Evolutionary conservation across 1,140 invertebrate species (phyloP), one percentile per base, ranked within the genome.

Genomic region (Drosophila kurseongensis): DNA sequence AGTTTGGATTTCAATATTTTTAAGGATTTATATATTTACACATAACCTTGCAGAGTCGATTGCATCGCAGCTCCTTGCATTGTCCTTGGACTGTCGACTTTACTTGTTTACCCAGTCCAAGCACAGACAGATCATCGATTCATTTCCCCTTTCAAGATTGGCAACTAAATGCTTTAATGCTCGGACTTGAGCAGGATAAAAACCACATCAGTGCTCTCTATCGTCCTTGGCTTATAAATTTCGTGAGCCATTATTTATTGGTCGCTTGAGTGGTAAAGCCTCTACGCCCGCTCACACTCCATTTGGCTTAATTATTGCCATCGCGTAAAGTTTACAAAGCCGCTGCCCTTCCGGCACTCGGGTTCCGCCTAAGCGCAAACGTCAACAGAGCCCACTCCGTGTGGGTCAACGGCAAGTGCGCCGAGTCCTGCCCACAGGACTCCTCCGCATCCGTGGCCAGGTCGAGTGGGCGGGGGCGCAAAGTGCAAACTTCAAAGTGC

Each of bases 401-500:
- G 44, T 82, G 66, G 83, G 75, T 76, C 83, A 72, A 72, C 61
- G 62, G 35, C 41, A 50, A 69, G 54, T 68, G 59, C 59, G 50
- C 55, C 40, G 16, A 61, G 48, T 36, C 38, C 63, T 36, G 63
- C 40, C 57, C 50, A 36, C 13, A 40, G 55, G 56, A 51, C 45
- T 44, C 12, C 5, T 27, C 2, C 12, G 23, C 4, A 8, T n/a
- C 23, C 47, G 13, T n/a, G 1, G 1, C 23, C 45, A 27, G 45
- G 18, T 38, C 57, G 5, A 41, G 27, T 40, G 56, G 41, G 10
- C 36, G 78, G 83, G 71, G 71, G 59, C 78, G 79, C 65, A 77
- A 79, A 88, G 84, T 86, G 84, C 84, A 88, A 83, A 83, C 83
- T 88, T 88, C 79, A 86, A 86, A 86, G 83, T 59, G 83, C 16